Percentiles rank a stretch among this genome's conserved stretches.
Evolutionary conservation across 2,888 invertebrate species (phyloP).

Genomic region (Fragum sueziense): DNA sequence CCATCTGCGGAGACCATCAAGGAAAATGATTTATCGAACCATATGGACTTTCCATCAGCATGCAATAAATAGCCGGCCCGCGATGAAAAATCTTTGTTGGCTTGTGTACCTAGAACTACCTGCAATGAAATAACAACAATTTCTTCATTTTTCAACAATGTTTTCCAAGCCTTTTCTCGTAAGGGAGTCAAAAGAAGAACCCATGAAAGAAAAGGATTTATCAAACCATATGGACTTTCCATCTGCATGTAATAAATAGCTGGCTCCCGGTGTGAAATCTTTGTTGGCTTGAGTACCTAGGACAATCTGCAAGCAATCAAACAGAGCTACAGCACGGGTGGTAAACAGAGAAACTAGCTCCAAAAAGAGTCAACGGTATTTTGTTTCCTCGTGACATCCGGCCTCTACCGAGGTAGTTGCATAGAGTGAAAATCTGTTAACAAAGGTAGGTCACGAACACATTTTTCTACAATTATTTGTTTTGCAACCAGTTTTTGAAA

Average conservation of each 20-base stretch:
- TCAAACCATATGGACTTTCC: slow-evolving; percentile 84
- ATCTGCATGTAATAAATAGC: slow-evolving; percentile 82
- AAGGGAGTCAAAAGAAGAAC: slow-evolving; percentile 61
- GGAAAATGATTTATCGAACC: slow-evolving; percentile 84
- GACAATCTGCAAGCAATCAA: slow-evolving; percentile 32
- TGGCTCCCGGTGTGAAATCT: slow-evolving; percentile 80
- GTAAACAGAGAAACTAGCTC: too few species aligned
- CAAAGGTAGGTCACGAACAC: too few species aligned
- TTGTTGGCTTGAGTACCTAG: slow-evolving; percentile 40
- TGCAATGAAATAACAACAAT: slow-evolving; percentile 15
- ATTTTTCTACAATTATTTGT: too few species aligned
- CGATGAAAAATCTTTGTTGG: slow-evolving; percentile 71
- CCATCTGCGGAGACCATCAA: slow-evolving; percentile 81
- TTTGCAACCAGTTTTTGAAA: too few species aligned
- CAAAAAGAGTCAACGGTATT: too few species aligned
- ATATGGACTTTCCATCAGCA: slow-evolving; percentile 82
- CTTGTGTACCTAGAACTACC: slow-evolving; percentile 48
- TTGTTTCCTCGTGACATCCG: too few species aligned
- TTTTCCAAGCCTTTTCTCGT: not conserved
- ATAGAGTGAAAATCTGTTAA: too few species aligned
- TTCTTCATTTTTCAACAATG: not conserved
- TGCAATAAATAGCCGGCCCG: slow-evolving; percentile 82
- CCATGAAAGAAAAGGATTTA: slow-evolving; percentile 82
- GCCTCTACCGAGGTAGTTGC: too few species aligned
- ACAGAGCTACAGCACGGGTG: too few species aligned